Evolutionary conservation across 2,797 vertebrate species (phyloP), one percentile per base, ranked within the genome.

Genomic region (Acestrorhynchus altus): DNA sequence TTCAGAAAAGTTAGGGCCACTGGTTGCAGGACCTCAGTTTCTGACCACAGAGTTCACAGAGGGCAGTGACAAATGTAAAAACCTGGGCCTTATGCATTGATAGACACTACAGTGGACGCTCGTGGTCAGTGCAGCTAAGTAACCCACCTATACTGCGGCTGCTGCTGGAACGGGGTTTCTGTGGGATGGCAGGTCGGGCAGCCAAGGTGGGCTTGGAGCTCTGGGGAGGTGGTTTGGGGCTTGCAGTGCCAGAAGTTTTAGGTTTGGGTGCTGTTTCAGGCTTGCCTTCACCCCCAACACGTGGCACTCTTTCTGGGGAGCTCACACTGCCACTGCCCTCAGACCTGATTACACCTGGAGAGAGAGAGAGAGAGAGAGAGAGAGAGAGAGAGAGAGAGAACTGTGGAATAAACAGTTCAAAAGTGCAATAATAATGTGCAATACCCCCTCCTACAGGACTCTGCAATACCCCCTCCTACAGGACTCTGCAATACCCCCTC

Each of bases 161-260:
- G 86, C 87, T 90, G 87, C 83, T 94, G 67, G 70, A 88, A 75
- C 91, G 94, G 0, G 97, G 97, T 75, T 98, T 99, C 88, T 95
- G 96, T 0, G 94, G 93, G 85, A 98, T 94, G 8, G 90, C 87
- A 46, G 97, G 97, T 22, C 97, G 94, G 46, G 93, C 93, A 24
- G 91, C 89, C 70, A 93, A 88, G 51, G 90, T 85, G 5, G 97
- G 97, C 84, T 97, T 98, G 0, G 92, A 68, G n/a, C 94, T 92
- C 84, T 96, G 96, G 47, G 95, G 95, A 22, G 44, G 63, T 35
- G 77, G 77, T 72, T 76, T 79, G 26, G 77, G 73, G 31, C 61
- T 68, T 0, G 66, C 56, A 12, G 51, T 47, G 39, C 73, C 56
- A 11, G 74, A 59, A 8, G 59, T 49, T 26, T 56, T 65, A 40